Evolutionary conservation across 2,797 vertebrate genomes (phyloP).

Genomic region (Danio kyathit): DNA sequence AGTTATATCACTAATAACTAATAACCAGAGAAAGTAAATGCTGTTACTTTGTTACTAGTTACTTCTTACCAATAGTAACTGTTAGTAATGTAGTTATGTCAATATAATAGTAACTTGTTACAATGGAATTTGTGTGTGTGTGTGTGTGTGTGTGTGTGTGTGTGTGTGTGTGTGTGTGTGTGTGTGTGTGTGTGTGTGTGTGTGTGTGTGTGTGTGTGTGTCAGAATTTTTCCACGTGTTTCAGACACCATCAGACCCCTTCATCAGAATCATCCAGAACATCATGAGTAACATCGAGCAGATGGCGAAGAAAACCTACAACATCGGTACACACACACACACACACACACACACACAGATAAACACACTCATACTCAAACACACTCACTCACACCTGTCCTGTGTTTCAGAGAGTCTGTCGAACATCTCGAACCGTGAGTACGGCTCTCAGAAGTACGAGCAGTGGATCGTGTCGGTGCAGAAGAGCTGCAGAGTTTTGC

Average conservation of each 20-base stretch:
- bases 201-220: conserved; percentile 14
- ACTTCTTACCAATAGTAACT: too few relatives aligned
- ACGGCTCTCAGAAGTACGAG: conserved; percentile 82
- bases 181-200: too few relatives aligned
- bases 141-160: too few relatives aligned
- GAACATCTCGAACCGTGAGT: conserved; percentile 65
- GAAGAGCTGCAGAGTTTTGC: conserved; percentile 73
- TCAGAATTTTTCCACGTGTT: conserved; percentile 54
- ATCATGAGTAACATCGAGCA: conserved; percentile 64
- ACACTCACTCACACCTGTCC: conserved; percentile 39
- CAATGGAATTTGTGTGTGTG: too few relatives aligned
- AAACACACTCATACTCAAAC: too few relatives aligned
- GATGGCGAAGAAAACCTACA: conserved; percentile 35
- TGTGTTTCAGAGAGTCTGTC: conserved; percentile 71
- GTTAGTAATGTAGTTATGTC: too few relatives aligned
- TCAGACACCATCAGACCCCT: conserved; percentile 46
- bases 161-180: too few relatives aligned
- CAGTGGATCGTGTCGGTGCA: conserved; percentile 80
- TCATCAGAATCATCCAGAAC: conserved; percentile 58
- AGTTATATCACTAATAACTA: too few relatives aligned
- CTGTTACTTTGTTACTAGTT: too few relatives aligned
- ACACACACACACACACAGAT: too few relatives aligned
- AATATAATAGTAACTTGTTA: too few relatives aligned
- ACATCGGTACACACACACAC: conserved; percentile 52
- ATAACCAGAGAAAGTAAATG: too few relatives aligned